Conservation (phyloP, 2,888 invertebrate genomes). For the Epirrhoe tristata region DNA sequence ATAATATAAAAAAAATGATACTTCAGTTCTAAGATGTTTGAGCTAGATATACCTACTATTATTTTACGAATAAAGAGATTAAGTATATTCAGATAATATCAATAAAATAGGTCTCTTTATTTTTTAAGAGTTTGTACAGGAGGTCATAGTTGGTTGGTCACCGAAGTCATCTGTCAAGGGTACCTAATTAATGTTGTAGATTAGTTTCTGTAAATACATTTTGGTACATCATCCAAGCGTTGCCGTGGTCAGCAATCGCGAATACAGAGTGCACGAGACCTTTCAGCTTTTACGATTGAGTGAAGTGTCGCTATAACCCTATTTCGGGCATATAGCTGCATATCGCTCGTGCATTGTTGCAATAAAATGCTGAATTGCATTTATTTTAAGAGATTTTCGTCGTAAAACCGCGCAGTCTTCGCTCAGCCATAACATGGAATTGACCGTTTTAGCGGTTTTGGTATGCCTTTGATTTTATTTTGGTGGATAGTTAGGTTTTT, state of each 20-base stretch:
- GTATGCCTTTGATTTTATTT: slow-evolving; percentile 42
- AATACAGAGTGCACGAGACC: slow-evolving; percentile 33
- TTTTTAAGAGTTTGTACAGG: no score
- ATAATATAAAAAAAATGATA: background rate
- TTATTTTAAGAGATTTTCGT: slow-evolving; percentile 65
- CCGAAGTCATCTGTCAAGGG: no score
- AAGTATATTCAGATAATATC: no score
- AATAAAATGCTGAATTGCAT: slow-evolving; percentile 72
- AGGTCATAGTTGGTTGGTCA: no score
- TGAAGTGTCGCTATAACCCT: slow-evolving; percentile 55
- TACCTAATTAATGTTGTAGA: no score
- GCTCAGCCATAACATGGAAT: slow-evolving; percentile 35
- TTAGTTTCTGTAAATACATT: no score
- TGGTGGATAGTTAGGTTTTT: slow-evolving; percentile 25
- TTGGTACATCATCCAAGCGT: background rate
- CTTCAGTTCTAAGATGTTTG: no score
- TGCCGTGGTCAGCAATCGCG: background rate
- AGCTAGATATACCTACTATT: background rate
- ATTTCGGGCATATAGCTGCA: slow-evolving; percentile 53
- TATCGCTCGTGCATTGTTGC: slow-evolving; percentile 53
- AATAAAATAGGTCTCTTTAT: no score
- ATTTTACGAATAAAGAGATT: no score
- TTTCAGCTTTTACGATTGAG: slow-evolving; percentile 41
- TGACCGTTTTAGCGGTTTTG: slow-evolving; percentile 27
- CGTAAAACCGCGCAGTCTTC: slow-evolving; percentile 40